Evolutionary conservation across 1,140 invertebrate species (phyloP), one percentile per base, ranked within the genome.

Genomic region (Nomia melanderi): DNA sequence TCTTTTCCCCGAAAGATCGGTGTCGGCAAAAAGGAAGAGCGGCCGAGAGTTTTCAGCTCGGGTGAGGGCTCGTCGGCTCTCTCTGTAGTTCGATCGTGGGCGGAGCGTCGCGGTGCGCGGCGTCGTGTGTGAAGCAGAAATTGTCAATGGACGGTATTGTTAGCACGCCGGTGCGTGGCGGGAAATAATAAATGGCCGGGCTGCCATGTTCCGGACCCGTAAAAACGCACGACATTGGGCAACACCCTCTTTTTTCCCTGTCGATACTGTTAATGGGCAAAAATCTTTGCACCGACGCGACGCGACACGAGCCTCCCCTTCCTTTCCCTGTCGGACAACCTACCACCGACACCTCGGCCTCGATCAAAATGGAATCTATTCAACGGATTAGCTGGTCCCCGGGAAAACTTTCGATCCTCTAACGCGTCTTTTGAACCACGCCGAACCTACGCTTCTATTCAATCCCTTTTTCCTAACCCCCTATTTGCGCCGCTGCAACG

Each of bases 111-210:
- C 78, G 86, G 88, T 87, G 84, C 87, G 87, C 89, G 89, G 84
- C 87, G 81, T 88, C 87, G 90, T 90, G 88, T 91, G 87, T 92
- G 81, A 90, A 90, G 88, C 82, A 88, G 70, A 81, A 90, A 91
- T 91, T 91, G 90, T 91, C 90, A 91, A 91, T 91, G 90, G 82
- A 81, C 31, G 77, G 85, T 85, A 91, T 91, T 90, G 90, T 91
- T 82, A 66, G 83, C 41, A 47, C 56, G 56, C 27, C 63, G 79
- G 44, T 73, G 78, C 76, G 83, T 77, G 84, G 78, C 86, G 79
- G 81, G 82, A 79, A 87, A 87, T 90, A 91, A 91, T 89, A 91
- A 91, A 91, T 91, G 86, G 89, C 88, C 80, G 84, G 83, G 74
- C 82, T 77, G 86, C 82, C 82, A 73, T 85, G 69, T 71, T 79